phyloP scores from a whole-genome alignment of 2,797 vertebrate genomes.

The Manis pentadactyla region DNA sequence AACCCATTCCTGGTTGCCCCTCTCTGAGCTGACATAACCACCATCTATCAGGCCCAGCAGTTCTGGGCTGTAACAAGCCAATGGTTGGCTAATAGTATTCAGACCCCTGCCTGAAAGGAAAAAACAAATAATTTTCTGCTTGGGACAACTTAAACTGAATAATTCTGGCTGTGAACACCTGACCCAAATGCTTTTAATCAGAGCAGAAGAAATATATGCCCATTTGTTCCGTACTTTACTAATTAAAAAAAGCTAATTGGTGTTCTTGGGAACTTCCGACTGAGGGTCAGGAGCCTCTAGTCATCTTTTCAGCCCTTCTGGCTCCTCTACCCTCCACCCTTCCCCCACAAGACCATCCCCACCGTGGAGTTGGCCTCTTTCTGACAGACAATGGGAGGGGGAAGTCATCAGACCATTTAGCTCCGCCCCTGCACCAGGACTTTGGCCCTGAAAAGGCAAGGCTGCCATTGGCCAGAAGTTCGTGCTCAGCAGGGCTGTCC shows the following conservation, averaged over 20 bases:
- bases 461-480: slow-evolving; percentile 71
- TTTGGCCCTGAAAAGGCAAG: slow-evolving; percentile 68
- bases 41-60: neutral
- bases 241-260: slow-evolving; percentile 80
- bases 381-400: slow-evolving; percentile 53
- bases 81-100: slow-evolving; percentile 50
- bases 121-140: slow-evolving; percentile 73
- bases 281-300: slow-evolving; percentile 72
- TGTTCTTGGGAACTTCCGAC: slow-evolving; percentile 64
- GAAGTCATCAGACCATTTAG: neutral
- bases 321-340: neutral
- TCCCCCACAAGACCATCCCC: neutral
- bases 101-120: slow-evolving; percentile 69
- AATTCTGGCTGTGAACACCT: slow-evolving; percentile 72
- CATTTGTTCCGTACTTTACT: slow-evolving; percentile 69
- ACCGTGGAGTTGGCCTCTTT: slow-evolving; percentile 67
- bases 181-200: slow-evolving; percentile 80
- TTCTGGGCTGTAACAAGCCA: slow-evolving; percentile 5
- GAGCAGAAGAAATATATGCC: slow-evolving; percentile 80
- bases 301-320: neutral
- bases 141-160: slow-evolving; percentile 76
- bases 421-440: slow-evolving; percentile 20
- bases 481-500: slow-evolving; percentile 33
- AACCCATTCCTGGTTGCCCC: neutral
- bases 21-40: neutral